Percentiles rank a stretch among this genome's conserved stretches.
phyloP scores from a whole-genome alignment of 2,797 vertebrate species.

The Lagorchestes hirsutus region DNA sequence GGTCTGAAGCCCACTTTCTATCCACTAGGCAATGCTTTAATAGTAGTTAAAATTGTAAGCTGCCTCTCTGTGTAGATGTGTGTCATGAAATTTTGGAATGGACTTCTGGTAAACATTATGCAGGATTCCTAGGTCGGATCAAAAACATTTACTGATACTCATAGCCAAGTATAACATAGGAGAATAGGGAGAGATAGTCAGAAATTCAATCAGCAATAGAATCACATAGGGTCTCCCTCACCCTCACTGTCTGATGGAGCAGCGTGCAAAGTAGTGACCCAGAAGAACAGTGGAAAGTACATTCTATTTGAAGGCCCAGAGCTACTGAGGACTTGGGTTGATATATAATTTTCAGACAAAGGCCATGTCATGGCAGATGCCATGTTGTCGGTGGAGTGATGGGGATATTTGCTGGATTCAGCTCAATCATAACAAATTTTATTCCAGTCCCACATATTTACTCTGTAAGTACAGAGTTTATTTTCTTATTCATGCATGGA shows the following conservation, averaged over 20 bases:
- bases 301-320: background rate
- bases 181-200: background rate
- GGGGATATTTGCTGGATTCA: background rate
- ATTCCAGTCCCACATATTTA: background rate
- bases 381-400: too few relatives aligned
- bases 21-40: background rate
- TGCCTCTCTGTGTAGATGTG: background rate
- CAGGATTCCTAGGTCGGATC: background rate
- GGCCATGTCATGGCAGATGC: background rate
- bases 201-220: background rate
- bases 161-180: background rate
- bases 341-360: background rate
- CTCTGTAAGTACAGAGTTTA: background rate
- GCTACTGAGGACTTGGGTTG: background rate
- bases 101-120: background rate
- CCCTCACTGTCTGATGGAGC: background rate
- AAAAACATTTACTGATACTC: background rate
- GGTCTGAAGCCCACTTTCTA: background rate
- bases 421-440: background rate
- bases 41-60: background rate
- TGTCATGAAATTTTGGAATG: background rate
- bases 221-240: background rate
- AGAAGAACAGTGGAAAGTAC: background rate
- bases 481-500: background rate
- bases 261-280: background rate